Evolutionary conservation across 2,888 invertebrate genomes (phyloP).

Genomic region (Hypomecis punctinalis): DNA sequence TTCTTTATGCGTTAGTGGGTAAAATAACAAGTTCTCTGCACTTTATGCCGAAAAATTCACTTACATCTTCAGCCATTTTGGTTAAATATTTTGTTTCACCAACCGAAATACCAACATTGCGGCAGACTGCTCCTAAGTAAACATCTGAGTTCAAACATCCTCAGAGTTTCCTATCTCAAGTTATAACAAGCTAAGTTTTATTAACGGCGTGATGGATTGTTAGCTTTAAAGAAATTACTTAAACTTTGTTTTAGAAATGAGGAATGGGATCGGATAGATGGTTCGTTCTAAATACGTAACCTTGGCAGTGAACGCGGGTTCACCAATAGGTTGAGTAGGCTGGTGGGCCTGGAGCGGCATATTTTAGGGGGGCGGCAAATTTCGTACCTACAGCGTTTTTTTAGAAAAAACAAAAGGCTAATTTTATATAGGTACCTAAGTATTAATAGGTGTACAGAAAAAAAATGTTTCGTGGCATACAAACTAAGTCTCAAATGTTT

Average conservation of each 20-base stretch:
- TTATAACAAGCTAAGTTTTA: slow-evolving; percentile 44
- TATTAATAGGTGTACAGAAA: too few species aligned
- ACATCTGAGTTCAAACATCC: slow-evolving; percentile 18
- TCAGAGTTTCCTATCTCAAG: slow-evolving; percentile 26
- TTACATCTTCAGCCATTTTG: neutral
- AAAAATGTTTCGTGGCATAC: too few species aligned
- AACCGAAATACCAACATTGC: slow-evolving; percentile 4
- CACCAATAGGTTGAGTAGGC: too few species aligned
- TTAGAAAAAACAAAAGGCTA: too few species aligned
- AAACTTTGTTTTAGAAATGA: slow-evolving; percentile 55
- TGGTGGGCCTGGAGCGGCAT: neutral
- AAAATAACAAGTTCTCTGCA: too few species aligned
- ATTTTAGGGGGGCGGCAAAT: neutral
- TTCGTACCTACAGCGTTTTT: too few species aligned
- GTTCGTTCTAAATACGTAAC: slow-evolving; percentile 1
- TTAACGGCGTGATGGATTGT: slow-evolving; percentile 41
- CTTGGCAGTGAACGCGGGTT: too few species aligned
- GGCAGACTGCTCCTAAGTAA: slow-evolving; percentile 22
- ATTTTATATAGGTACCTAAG: too few species aligned
- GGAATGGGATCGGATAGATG: slow-evolving; percentile 11
- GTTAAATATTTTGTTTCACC: neutral
- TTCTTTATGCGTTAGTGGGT: too few species aligned
- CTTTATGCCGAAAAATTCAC: too few species aligned
- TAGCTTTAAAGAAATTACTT: slow-evolving; percentile 39
- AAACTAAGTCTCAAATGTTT: too few species aligned